Evolutionary conservation across 1,140 invertebrate genomes (phyloP).

Genomic region (Caenorhabditis brenneri): DNA sequence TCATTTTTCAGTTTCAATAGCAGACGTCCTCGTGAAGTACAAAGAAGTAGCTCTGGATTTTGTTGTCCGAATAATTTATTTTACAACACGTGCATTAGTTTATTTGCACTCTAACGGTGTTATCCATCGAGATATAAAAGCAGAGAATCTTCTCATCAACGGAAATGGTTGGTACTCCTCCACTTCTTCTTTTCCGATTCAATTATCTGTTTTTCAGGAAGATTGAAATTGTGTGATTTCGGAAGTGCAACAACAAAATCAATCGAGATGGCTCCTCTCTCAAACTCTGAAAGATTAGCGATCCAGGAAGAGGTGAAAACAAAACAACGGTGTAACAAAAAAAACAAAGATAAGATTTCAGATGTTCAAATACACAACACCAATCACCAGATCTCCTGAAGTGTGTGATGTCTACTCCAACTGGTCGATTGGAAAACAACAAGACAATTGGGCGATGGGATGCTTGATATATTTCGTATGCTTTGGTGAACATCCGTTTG

Average conservation of each 20-base stretch:
- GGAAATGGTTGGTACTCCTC: not conserved
- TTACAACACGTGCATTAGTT: not conserved
- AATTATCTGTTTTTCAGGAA: slow-evolving; percentile 79
- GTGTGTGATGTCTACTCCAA: slow-evolving; percentile 98
- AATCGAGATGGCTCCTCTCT: slow-evolving; percentile 87
- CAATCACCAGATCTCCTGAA: slow-evolving; percentile 84
- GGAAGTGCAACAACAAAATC: slow-evolving; percentile 88
- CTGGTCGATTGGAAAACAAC: slow-evolving; percentile 82
- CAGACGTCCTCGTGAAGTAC: not conserved
- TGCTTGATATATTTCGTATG: slow-evolving; percentile 7
- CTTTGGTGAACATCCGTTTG: slow-evolving; percentile 21
- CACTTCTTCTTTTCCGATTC: not conserved
- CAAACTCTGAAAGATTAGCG: slow-evolving; percentile 84
- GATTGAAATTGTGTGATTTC: slow-evolving; percentile 97
- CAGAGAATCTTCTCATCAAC: slow-evolving; percentile 37
- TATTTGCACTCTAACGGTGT: slow-evolving; percentile 4
- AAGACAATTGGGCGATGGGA: slow-evolving; percentile 83
- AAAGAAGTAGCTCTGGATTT: slow-evolving; percentile 10
- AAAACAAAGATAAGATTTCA: slow-evolving; percentile 61
- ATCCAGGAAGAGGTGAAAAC: slow-evolving; percentile 86
- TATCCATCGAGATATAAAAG: slow-evolving; percentile 28
- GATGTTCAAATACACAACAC: slow-evolving; percentile 76
- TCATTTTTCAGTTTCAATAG: slow-evolving; percentile 7
- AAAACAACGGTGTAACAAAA: not conserved
- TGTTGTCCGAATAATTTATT: slow-evolving; percentile 35